phyloP scores from a whole-genome alignment of 2,113 vertebrate species.

The Podarcis cretensis region DNA sequence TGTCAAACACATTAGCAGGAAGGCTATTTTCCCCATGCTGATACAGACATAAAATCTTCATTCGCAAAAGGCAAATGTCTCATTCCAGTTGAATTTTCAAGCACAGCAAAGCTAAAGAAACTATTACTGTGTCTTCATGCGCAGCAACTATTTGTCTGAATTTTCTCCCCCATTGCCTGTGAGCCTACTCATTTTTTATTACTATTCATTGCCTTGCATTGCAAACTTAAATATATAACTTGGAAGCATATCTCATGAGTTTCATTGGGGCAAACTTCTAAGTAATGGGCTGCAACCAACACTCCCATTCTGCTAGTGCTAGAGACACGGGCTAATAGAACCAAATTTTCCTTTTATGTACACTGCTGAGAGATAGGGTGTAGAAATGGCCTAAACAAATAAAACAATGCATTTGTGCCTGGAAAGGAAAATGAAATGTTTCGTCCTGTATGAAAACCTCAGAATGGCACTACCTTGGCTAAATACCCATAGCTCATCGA shows the following conservation, averaged over 20 bases:
- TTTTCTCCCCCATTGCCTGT: not conserved
- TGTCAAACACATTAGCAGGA: constrained; percentile 9
- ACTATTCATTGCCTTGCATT: too few relatives aligned
- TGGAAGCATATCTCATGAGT: not conserved
- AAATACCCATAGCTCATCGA: not conserved
- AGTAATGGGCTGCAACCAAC: not conserved
- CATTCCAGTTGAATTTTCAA: not conserved
- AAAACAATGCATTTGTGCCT: too few relatives aligned
- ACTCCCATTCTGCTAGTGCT: too few relatives aligned
- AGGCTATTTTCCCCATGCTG: not conserved
- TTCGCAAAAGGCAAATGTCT: not conserved
- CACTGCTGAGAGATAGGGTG: too few relatives aligned
- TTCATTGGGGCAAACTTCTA: not conserved
- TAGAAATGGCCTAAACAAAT: too few relatives aligned
- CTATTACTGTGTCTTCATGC: not conserved
- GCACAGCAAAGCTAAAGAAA: too few relatives aligned
- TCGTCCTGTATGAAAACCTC: too few relatives aligned
- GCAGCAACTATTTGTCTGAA: not conserved
- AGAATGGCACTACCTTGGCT: too few relatives aligned
- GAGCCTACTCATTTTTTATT: too few relatives aligned
- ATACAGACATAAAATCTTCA: not conserved
- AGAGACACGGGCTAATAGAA: too few relatives aligned
- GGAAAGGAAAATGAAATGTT: too few relatives aligned
- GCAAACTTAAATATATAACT: not conserved
- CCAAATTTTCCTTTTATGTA: too few relatives aligned